A percentile compares a stretch with the other conserved stretches of the same genome.
These are phyloP conservation scores for Gadus chalcogrammus DNA, from an alignment of 2,113 vertebrate species.

Conservation along the genomic window DNA sequence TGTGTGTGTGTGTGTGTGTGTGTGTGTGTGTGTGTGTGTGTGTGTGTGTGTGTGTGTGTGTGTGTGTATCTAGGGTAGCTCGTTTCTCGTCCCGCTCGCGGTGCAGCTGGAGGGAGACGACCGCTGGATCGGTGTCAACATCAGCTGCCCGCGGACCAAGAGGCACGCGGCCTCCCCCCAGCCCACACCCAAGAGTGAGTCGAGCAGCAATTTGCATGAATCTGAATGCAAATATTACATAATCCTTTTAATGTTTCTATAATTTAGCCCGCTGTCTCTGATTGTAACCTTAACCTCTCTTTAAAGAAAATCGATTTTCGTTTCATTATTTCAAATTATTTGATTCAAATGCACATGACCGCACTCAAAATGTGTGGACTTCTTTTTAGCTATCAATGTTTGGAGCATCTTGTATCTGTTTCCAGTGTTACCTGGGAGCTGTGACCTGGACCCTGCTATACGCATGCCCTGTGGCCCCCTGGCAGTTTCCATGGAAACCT, in stretches of 20 bases:
- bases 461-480: slow-evolving; percentile 49
- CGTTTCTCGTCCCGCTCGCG: slow-evolving; percentile 47
- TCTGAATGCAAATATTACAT: no score
- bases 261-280: no score
- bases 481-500: slow-evolving; percentile 30
- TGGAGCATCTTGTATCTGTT: background rate
- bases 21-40: background rate
- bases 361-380: no score
- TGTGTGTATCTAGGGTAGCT: slow-evolving; percentile 40
- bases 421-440: slow-evolving; percentile 41
- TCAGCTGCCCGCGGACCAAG: slow-evolving; percentile 62
- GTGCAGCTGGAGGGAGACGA: slow-evolving; percentile 51
- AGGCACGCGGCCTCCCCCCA: background rate
- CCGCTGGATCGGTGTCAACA: slow-evolving; percentile 54
- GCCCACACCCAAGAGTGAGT: slow-evolving; percentile 40
- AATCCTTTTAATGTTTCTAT: no score
- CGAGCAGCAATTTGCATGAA: background rate
- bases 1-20: background rate
- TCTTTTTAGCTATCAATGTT: background rate
- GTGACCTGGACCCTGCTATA: slow-evolving; percentile 30
- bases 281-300: no score
- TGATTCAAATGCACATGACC: background rate
- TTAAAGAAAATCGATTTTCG: no score
- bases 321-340: no score
- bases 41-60: background rate